phyloP scores from a whole-genome alignment of 2,888 invertebrate genomes.

The Tinea pellionella region DNA sequence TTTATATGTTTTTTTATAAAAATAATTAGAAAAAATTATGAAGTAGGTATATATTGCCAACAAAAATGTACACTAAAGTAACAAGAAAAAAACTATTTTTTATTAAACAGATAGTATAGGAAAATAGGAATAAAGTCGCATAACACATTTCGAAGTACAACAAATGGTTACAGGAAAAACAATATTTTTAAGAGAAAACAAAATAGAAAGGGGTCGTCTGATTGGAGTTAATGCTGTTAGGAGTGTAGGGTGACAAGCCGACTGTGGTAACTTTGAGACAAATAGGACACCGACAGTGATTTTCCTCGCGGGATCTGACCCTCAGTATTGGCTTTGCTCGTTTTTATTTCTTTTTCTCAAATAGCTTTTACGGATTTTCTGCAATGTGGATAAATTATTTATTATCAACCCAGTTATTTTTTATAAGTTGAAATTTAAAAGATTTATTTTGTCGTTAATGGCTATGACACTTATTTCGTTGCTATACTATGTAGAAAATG shows the following conservation, averaged over 20 bases:
- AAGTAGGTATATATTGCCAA: too few relatives aligned
- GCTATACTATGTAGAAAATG: too few relatives aligned
- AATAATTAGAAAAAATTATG: too few relatives aligned
- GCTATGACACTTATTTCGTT: too few relatives aligned
- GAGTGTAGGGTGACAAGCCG: slow-evolving; percentile 10
- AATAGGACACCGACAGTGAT: slow-evolving; percentile 13
- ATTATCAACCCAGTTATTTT: background rate
- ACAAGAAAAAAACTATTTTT: too few relatives aligned
- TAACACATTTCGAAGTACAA: background rate
- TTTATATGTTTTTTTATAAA: background rate
- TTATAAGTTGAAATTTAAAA: background rate
- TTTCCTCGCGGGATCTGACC: slow-evolving; percentile 11
- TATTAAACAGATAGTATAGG: too few relatives aligned
- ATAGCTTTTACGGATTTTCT: background rate
- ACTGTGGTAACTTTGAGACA: background rate
- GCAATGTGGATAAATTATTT: background rate
- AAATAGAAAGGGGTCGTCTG: background rate
- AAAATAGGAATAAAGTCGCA: too few relatives aligned
- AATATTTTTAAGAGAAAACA: background rate
- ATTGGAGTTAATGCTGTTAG: background rate
- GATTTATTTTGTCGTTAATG: too few relatives aligned
- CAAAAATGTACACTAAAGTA: too few relatives aligned
- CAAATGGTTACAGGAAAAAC: background rate
- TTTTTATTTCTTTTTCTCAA: slow-evolving; percentile 2
- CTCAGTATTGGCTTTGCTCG: slow-evolving; percentile 1